Conservation (phyloP, 2,888 invertebrate genomes). For the Cataglyphis albicans region DNA sequence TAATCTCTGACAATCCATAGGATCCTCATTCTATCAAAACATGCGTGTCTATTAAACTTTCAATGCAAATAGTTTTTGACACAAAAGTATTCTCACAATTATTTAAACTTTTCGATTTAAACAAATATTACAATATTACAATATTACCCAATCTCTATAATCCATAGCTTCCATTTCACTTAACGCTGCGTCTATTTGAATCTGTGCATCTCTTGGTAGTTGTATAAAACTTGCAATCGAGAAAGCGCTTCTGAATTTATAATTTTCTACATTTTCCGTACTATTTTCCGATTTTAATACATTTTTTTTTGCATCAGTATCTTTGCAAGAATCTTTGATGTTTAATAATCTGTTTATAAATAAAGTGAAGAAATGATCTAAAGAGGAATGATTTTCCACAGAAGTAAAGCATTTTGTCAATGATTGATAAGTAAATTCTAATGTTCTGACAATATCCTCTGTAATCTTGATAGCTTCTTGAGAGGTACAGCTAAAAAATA, state of each 20-base stretch:
- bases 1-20: constrained; percentile 91
- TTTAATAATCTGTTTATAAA: constrained; percentile 87
- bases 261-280: constrained; percentile 67
- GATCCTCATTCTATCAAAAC: constrained; percentile 90
- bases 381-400: constrained; percentile 87
- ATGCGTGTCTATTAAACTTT: constrained; percentile 8
- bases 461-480: constrained; percentile 85
- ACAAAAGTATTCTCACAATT: constrained; percentile 43
- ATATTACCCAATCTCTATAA: constrained; percentile 93
- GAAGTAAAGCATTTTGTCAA: constrained; percentile 87
- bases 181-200: constrained; percentile 94
- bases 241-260: constrained; percentile 89
- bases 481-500: constrained; percentile 80
- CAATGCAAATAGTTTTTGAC: not conserved
- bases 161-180: constrained; percentile 96
- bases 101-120: not conserved
- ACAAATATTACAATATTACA: not conserved
- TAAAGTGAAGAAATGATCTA: constrained; percentile 90
- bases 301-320: constrained; percentile 24
- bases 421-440: constrained; percentile 89
- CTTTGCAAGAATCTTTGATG: constrained; percentile 63
- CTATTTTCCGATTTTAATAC: constrained; percentile 49
- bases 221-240: constrained; percentile 89
- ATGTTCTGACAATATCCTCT: constrained; percentile 86
- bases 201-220: constrained; percentile 91